A percentile compares a stretch with the other conserved stretches of the same genome.
These are phyloP conservation scores for Ernsta delagoae DNA, from an alignment of 2,888 invertebrate species.

Conservation along the genomic window DNA sequence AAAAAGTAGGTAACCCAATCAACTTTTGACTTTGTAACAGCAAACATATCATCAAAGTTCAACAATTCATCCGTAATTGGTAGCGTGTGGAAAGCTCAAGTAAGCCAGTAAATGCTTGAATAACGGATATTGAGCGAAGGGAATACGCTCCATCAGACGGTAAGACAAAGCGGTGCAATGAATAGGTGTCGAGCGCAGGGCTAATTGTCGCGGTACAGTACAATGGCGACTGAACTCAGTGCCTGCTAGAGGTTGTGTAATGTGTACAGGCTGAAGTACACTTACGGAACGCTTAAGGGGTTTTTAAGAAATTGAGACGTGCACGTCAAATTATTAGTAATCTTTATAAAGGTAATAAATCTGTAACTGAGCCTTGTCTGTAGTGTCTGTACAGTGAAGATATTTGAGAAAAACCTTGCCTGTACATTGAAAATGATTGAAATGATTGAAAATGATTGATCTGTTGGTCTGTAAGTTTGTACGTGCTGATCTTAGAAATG, in stretches of 20 bases:
- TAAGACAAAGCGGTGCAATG: constrained; percentile 70
- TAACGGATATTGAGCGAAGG: constrained; percentile 53
- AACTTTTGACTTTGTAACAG: not conserved
- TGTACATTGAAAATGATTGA: no score
- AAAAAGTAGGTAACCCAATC: no score
- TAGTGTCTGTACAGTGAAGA: no score
- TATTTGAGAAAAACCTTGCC: no score
- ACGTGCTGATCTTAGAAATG: no score
- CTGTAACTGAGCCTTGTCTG: no score
- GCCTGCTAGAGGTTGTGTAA: not conserved
- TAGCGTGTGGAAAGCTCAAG: not conserved
- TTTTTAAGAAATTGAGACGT: not conserved
- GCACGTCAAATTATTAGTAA: no score
- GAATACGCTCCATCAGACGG: constrained; percentile 51
- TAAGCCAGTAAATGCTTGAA: constrained; percentile 7
- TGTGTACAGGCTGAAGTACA: not conserved
- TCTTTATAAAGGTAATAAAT: no score
- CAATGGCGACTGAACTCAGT: constrained; percentile 50
- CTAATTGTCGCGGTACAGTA: constrained; percentile 38
- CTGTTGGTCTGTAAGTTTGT: no score
- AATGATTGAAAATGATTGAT: no score
- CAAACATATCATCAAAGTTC: not conserved
- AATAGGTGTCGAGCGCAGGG: constrained; percentile 74
- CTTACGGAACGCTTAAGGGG: not conserved
- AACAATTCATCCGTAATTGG: not conserved